These are phyloP conservation scores for Hylomyscus alleni DNA, from an alignment of 2,797 vertebrate species.

Conservation along the genomic window DNA sequence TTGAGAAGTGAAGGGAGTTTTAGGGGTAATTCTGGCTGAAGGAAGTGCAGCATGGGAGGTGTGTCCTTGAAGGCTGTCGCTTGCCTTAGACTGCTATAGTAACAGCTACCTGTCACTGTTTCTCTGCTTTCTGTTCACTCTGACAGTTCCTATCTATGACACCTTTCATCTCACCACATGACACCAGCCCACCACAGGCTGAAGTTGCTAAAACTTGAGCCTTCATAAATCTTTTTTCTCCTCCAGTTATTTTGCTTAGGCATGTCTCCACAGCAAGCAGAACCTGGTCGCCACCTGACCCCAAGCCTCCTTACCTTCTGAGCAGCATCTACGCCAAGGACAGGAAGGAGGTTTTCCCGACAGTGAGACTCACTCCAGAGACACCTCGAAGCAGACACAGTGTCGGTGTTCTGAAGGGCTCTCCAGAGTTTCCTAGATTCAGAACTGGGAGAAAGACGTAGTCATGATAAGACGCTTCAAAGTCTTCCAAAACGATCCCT, in stretches of 20 bases:
- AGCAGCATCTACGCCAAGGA: slow-evolving; percentile 86
- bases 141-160: not conserved
- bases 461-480: not conserved
- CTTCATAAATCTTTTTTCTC: not conserved
- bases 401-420: slow-evolving; percentile 73
- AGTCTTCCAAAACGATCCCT: not conserved
- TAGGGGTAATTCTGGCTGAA: not conserved
- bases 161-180: not conserved
- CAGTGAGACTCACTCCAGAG: slow-evolving; percentile 83
- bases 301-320: slow-evolving; percentile 82
- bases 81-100: not conserved
- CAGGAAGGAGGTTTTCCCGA: slow-evolving; percentile 84
- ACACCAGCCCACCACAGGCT: not conserved
- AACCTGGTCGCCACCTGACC: not conserved
- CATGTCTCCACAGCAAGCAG: not conserved
- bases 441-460: slow-evolving; percentile 80
- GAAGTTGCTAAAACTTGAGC: not conserved
- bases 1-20: not conserved
- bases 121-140: not conserved
- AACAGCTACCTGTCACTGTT: not conserved
- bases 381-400: slow-evolving; percentile 51
- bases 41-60: not conserved
- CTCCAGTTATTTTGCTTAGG: not conserved
- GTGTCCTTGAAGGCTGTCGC: not conserved
- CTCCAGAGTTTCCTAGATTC: slow-evolving; percentile 85